Evolutionary conservation across 2,888 invertebrate species (phyloP), one percentile per base, ranked within the genome.

Genomic region (Ichneumoninae sp.): DNA sequence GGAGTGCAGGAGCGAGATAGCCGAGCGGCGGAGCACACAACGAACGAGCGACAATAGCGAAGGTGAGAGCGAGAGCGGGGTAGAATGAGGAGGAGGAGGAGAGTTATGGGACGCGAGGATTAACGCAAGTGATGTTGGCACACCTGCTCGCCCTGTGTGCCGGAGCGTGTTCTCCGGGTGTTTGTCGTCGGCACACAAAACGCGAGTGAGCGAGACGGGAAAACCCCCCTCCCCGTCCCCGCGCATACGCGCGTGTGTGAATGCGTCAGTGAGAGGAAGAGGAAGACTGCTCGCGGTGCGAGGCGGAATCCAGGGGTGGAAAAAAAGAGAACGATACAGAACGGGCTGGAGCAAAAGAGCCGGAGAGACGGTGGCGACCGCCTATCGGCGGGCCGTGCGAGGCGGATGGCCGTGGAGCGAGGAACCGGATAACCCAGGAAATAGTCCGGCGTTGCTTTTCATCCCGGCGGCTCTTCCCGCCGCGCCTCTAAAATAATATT

Each of bases 401-500:
- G 30, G 57, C n/a, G 70, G 33, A 10, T 44, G 66, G 40, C 19
- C 71, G 44, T 8, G 44, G 50, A 70, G 40, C 33, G 16, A 36
- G 63, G 66, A 69, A 47, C 68, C 78, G 66, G 52, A 71, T 75
- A 65, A 74, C 57, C 77, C 78, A 40, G 69, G 54, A 66, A 85
- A 83, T 74, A 54, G 80, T 78, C 65, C 76, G 36, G 7, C 50
- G 26, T 36, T 77, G 84, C 68, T 83, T 82, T 75, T 68, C 57
- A 71, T 80, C 22, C 54, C 26, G 10, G 50, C 60, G 60, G 50
- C 22, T 33, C 22, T 60, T 52, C n/a, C 26, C 54, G 50, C 50
- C 50, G 77, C 84, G 89, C 87, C 88, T 91, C 90, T 88, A 88
- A 91, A 92, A 92, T 91, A 92, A 92, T 92, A 92, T 92, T 92